Conservation (phyloP, 1,140 invertebrate species). For the Schlechtendalia chinensis region DNA sequence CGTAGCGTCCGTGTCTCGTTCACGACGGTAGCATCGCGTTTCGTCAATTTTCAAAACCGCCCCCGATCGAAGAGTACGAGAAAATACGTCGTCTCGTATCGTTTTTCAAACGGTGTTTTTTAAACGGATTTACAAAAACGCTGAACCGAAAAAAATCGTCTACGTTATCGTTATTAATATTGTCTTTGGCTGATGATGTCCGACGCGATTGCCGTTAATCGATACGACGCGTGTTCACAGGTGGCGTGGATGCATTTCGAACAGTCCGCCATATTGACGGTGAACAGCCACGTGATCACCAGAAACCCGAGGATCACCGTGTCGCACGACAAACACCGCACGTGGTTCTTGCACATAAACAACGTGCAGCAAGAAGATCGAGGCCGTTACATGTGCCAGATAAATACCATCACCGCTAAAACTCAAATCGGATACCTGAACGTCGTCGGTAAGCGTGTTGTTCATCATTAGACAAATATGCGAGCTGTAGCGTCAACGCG, state of each 20-base stretch:
- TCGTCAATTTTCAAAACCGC: neutral
- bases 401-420: conserved; percentile 90
- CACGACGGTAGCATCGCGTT: too few species aligned
- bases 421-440: conserved; percentile 89
- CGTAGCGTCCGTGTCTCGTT: too few species aligned
- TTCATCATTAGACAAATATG: too few species aligned
- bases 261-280: conserved; percentile 87
- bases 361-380: conserved; percentile 87
- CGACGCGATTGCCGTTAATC: neutral
- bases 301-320: conserved; percentile 87
- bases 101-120: too few species aligned
- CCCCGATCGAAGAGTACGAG: too few species aligned
- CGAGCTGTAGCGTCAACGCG: too few species aligned
- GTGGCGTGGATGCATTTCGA: conserved; percentile 95
- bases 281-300: conserved; percentile 89
- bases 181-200: too few species aligned
- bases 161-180: too few species aligned
- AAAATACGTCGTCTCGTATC: too few species aligned
- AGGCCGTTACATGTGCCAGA: conserved; percentile 93
- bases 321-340: conserved; percentile 79
- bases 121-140: too few species aligned
- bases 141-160: too few species aligned
- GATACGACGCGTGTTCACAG: conserved; percentile 61
- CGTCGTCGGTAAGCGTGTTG: conserved; percentile 79
- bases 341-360: conserved; percentile 87